Evolutionary conservation across 2,797 vertebrate genomes (phyloP), one percentile per base, ranked within the genome.

Genomic region (Hybognathus amarus): DNA sequence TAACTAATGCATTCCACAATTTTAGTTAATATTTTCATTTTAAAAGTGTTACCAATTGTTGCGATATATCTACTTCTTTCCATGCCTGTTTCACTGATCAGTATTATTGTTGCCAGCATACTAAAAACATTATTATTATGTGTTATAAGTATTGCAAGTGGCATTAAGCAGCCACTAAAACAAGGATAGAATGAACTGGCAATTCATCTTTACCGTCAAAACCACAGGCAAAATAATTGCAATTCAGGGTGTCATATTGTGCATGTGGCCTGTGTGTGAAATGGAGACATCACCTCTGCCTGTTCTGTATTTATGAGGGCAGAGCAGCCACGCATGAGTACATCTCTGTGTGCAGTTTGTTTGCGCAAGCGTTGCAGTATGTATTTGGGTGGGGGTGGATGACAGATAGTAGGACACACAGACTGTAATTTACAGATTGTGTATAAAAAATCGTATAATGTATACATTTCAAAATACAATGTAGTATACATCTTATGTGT

Each of bases 211-310:
- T 36, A 52, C 77, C 42, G 45, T 79, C 77, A 80, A 69, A 80
- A 69, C 33, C 66, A 40, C 13, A 70, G 36, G 52, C n/a, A 9
- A 45, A 80, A 71, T 71, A 80, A 80, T 59, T 59, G 79, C 68
- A 70, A 45, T 59, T 22, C 66, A 71, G 67, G 67, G 64, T 80
- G 36, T 70, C 38, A 71, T 56, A 59, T 80, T 80, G 67, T 80
- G 79, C 17, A 52, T 22, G 79, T 71, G 79, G 67, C 79, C 79
- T 71, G 79, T 74, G 80, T 66, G 59, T 63, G 73, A 96, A 94
- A 98, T 97, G 95, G 96, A 98, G 96, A 98, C 95, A 97, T 98
- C 97, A 97, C 94, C 93, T 95, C 94, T 94, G 74, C 59, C 93
- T 94, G 93, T 93, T 94, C 93, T 93, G 95, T 96, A 97, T 98